phyloP scores from a whole-genome alignment of 2,113 vertebrate species.

The Formicarius rufipectus region DNA sequence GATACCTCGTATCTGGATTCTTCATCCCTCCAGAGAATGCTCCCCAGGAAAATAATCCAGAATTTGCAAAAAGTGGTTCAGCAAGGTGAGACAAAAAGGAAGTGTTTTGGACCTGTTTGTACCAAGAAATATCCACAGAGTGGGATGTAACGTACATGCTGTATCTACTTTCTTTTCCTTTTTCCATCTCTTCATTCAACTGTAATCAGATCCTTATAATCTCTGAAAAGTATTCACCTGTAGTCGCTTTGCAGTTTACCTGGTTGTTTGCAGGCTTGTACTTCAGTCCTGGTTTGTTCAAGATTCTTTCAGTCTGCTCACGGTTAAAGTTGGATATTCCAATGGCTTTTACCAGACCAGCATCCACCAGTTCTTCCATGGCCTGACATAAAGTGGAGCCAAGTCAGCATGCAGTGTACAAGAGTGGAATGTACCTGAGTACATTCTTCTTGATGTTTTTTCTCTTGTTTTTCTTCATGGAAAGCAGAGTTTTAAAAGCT shows the following conservation, averaged over 20 bases:
- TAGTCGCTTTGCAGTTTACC: slow-evolving; percentile 63
- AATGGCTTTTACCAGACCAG: slow-evolving; percentile 87
- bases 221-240: background rate
- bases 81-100: background rate
- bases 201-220: background rate
- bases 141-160: background rate
- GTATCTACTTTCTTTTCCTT: background rate
- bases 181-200: background rate
- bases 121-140: background rate
- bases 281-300: slow-evolving; percentile 90
- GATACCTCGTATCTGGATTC: background rate
- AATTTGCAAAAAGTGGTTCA: background rate
- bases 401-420: background rate
- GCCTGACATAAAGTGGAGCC: slow-evolving; percentile 67
- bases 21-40: background rate
- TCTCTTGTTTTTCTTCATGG: background rate
- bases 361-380: slow-evolving; percentile 92
- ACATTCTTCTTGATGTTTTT: background rate
- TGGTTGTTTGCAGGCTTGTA: slow-evolving; percentile 87
- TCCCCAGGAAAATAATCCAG: background rate
- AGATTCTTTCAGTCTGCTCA: slow-evolving; percentile 81
- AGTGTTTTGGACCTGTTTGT: background rate
- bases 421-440: background rate
- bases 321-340: slow-evolving; percentile 95
- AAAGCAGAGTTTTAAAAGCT: background rate